phyloP scores from a whole-genome alignment of 2,888 invertebrate species.

The Lacanobia wlatinum region DNA sequence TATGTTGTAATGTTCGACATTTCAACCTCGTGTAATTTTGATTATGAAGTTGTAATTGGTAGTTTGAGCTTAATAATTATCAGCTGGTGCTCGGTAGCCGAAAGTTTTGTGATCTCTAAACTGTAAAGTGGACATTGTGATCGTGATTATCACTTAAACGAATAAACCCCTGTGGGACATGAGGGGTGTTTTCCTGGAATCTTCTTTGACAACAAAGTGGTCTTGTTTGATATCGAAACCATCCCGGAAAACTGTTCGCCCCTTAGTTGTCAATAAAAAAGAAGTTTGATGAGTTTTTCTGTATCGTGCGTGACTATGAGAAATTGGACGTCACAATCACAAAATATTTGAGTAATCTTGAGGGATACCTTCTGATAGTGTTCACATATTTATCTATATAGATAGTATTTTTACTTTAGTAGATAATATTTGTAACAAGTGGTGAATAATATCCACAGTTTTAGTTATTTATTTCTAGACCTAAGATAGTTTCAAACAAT shows the following conservation, averaged over 20 bases:
- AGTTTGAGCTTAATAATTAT: background rate
- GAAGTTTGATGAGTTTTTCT: conserved; percentile 23
- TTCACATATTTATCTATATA: background rate
- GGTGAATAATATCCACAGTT: background rate
- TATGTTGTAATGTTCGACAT: conserved; percentile 26
- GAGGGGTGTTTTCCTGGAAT: conserved; percentile 6
- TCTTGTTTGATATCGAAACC: conserved; percentile 3
- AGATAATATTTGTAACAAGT: too few relatives aligned
- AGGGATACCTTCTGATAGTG: background rate
- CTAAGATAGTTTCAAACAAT: background rate
- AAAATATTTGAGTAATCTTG: background rate
- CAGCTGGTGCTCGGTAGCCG: background rate
- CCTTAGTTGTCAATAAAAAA: conserved; percentile 12
- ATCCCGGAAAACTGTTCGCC: background rate
- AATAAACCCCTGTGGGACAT: background rate
- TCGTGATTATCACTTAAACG: background rate
- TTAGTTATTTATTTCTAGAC: background rate
- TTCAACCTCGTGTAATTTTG: conserved; percentile 1
- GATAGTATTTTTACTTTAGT: background rate
- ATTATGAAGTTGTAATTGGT: conserved; percentile 4
- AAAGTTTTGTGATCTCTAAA: conserved; percentile 32
- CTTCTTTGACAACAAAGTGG: background rate
- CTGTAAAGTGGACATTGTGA: conserved; percentile 5
- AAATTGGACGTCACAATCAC: conserved; percentile 2
- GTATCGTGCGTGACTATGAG: conserved; percentile 4